These are phyloP conservation scores for Lysandra bellargus DNA, from an alignment of 2,888 invertebrate genomes.

Conservation along the genomic window DNA sequence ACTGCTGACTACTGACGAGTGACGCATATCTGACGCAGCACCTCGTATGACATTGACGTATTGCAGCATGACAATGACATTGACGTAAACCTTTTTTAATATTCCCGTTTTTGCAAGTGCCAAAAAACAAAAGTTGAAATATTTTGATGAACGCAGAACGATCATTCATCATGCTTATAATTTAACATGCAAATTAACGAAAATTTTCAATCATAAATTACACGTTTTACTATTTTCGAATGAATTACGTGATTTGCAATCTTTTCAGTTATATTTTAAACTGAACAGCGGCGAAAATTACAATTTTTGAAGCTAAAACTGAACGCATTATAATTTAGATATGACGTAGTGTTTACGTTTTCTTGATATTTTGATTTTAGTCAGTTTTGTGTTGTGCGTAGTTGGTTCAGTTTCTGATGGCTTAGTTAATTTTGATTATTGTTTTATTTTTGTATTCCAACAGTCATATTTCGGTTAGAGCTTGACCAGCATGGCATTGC, in stretches of 20 bases:
- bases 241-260: too few relatives aligned
- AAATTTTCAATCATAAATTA: background rate
- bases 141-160: too few relatives aligned
- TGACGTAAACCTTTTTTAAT: background rate
- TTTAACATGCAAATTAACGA: background rate
- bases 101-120: background rate
- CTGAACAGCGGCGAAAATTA: background rate
- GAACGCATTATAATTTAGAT: constrained; percentile 20
- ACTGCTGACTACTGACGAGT: too few relatives aligned
- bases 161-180: too few relatives aligned
- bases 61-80: constrained; percentile 9
- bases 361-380: constrained; percentile 62
- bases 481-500: constrained; percentile 84
- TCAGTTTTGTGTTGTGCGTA: constrained; percentile 81
- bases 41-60: constrained; percentile 5
- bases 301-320: background rate
- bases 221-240: too few relatives aligned
- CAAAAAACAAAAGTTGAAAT: background rate
- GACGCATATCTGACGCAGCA: constrained; percentile 37
- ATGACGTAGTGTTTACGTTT: constrained; percentile 45
- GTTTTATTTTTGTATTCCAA: constrained; percentile 70
- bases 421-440: constrained; percentile 73
- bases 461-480: constrained; percentile 70
- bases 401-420: constrained; percentile 77
- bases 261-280: too few relatives aligned